Base-by-base conservation (phyloP, 2,113 vertebrate genomes). In the Condylura cristata region DNA sequence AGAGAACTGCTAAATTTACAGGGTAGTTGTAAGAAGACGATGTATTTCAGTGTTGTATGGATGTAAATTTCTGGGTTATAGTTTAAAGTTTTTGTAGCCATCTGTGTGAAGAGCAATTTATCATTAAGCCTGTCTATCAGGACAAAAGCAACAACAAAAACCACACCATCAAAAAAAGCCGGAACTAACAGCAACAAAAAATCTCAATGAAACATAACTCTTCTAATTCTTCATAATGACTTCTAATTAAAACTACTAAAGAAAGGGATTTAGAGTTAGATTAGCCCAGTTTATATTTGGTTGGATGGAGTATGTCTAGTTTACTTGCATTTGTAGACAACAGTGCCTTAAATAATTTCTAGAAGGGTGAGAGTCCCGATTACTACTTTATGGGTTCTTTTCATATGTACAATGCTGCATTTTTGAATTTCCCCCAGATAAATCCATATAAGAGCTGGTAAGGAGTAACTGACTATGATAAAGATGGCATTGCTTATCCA, bases 61-160 rank as follows among this genome's bases (percentile, higher is more conserved):
- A 41, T 89, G n/a, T 58, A 34, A 89, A 51, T 61, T 89, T 39
- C 76, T 82, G 48, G 66, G n/a, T 76, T 68, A 48, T 39, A 60
- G 81, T 56, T 65, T 86, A 53, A 18, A 82, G 32, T 41, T n/a
- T 68, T 71, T 48, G 26, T 72, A 85, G 86, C 37, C 41, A 70
- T 39, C 53, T 84, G 24, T 95, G 30, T 76, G 56, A 96, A 82
- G 56, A 87, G 26, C n/a, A 84, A 5, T 72, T 32, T 86, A 78
- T 91, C 74, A 91, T 91, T 95, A 96, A 96, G 95, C 39, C 30
- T 68, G 48, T 56, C 53, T 56, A 56, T 22, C 20, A 56, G 53
- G 22, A 56, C 7, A 56, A 24, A 5, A 56, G 6, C 17, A 17
- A 53, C 14, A 53, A 6, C 51, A 56, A 56, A 22, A 56, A 56